Conservation (phyloP, 2,888 invertebrate species). For the Belgica antarctica region DNA sequence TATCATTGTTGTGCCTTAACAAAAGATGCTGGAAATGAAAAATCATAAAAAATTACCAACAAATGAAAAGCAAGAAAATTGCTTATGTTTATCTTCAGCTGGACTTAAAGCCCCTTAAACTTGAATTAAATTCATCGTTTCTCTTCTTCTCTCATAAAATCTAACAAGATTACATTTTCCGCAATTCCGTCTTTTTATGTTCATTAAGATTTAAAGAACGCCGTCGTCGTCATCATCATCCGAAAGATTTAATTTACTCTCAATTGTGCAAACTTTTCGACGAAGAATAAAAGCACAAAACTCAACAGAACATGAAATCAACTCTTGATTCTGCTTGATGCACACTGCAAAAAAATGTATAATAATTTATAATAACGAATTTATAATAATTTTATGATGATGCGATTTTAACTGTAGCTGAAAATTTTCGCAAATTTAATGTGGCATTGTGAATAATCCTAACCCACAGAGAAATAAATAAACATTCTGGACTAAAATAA, state of each 20-base stretch:
- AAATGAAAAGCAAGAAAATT: background rate
- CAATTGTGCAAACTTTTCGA: too few species aligned
- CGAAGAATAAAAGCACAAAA: background rate
- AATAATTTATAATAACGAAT: too few species aligned
- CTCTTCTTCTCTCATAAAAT: too few species aligned
- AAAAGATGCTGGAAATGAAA: constrained; percentile 4
- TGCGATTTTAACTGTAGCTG: too few species aligned
- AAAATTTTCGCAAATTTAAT: too few species aligned
- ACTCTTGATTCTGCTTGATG: too few species aligned
- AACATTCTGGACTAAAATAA: background rate
- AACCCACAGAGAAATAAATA: too few species aligned
- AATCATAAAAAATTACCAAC: background rate
- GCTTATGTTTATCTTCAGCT: background rate
- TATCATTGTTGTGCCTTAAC: background rate
- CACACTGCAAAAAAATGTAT: too few species aligned
- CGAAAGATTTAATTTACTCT: background rate
- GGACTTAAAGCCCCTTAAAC: background rate
- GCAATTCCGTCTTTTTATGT: background rate
- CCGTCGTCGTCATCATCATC: too few species aligned
- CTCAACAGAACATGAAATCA: too few species aligned
- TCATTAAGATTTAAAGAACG: background rate
- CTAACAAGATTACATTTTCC: background rate
- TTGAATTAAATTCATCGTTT: background rate
- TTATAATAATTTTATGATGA: too few species aligned
- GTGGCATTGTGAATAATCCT: too few species aligned